phyloP scores from a whole-genome alignment of 2,888 invertebrate species.

The Steinernema carpocapsae region DNA sequence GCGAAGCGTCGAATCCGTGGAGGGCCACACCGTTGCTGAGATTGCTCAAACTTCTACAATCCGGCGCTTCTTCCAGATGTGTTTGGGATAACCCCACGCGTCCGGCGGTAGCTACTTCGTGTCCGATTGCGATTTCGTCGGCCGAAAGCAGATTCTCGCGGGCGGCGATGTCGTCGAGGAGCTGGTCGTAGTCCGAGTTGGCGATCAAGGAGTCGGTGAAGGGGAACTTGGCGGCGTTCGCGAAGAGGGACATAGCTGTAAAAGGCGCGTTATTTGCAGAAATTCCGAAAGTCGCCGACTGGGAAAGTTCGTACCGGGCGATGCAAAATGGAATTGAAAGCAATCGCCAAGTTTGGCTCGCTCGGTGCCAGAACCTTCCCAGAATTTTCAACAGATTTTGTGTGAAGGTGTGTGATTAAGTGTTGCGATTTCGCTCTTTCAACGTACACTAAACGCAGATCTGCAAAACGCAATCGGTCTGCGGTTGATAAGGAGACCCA shows the following conservation, averaged over 20 bases:
- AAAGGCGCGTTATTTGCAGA: background rate
- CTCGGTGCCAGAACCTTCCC: too few relatives aligned
- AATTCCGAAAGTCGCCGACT: too few relatives aligned
- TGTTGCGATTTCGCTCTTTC: too few relatives aligned
- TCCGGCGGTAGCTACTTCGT: conserved; percentile 1
- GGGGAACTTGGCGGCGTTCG: background rate
- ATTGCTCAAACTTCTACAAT: background rate
- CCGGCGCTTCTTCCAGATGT: conserved; percentile 6
- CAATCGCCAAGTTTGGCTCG: too few relatives aligned
- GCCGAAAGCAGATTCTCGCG: conserved; percentile 11
- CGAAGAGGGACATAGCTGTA: conserved; percentile 19
- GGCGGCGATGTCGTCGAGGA: conserved; percentile 25
- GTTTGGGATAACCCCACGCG: conserved; percentile 4
- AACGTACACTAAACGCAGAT: background rate
- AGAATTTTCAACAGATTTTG: too few relatives aligned
- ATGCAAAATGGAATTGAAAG: too few relatives aligned
- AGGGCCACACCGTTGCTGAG: background rate
- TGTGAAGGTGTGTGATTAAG: too few relatives aligned
- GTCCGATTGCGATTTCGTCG: conserved; percentile 23
- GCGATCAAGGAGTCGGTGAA: conserved; percentile 21
- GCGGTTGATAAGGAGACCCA: background rate
- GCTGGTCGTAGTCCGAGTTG: background rate
- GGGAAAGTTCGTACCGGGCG: too few relatives aligned
- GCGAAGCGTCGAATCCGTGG: conserved; percentile 12
- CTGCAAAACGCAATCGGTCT: background rate